A percentile compares a stretch with the other conserved stretches of the same genome.
phyloP scores from a whole-genome alignment of 2,797 vertebrate genomes.

The Eulemur mongoz region DNA sequence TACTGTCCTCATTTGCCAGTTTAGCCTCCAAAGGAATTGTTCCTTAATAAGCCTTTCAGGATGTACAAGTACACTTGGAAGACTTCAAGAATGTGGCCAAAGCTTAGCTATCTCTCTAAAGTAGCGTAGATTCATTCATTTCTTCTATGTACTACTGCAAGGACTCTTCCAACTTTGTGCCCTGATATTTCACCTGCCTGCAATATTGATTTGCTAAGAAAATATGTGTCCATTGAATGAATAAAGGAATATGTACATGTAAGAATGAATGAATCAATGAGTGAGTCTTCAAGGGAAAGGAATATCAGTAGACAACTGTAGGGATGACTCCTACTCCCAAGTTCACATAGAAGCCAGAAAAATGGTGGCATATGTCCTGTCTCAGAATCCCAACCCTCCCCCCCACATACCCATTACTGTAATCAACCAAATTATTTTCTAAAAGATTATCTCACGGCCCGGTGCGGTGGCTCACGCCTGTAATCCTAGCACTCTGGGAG shows the following conservation, averaged over 20 bases:
- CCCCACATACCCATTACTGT: neutral
- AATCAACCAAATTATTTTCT: constrained; percentile 26
- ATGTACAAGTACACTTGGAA: neutral
- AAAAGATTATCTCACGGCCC: neutral
- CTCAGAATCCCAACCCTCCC: neutral
- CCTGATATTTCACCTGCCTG: neutral
- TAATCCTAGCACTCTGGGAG: no score
- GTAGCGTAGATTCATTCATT: neutral
- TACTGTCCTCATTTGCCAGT: neutral
- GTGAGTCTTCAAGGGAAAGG: neutral
- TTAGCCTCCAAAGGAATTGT: neutral
- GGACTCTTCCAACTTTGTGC: neutral
- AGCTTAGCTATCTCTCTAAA: neutral
- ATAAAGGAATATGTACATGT: neutral
- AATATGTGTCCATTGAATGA: neutral
- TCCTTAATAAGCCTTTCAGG: neutral
- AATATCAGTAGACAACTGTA: neutral
- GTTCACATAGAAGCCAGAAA: neutral
- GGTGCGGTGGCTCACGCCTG: no score
- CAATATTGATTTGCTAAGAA: neutral
- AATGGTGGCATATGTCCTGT: neutral
- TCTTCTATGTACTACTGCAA: neutral
- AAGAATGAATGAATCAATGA: constrained; percentile 15
- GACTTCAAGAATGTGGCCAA: neutral
- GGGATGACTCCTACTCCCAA: neutral